Evolutionary conservation across 2,113 vertebrate genomes (phyloP).

Genomic region (Elephas maximus): DNA sequence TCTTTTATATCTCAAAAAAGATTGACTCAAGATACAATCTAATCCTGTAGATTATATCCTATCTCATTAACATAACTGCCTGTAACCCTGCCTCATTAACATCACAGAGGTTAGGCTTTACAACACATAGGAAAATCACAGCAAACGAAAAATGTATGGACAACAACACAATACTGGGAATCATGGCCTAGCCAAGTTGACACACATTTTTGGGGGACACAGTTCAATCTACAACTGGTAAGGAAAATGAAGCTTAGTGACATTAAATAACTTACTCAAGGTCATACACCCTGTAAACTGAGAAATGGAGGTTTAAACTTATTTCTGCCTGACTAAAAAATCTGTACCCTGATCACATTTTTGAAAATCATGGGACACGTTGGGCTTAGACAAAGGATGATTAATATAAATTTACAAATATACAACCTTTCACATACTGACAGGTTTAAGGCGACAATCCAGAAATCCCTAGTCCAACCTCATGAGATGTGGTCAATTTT

Average conservation of each 20-base stretch:
- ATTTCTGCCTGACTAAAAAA: background rate
- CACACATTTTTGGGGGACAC: no score
- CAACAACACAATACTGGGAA: no score
- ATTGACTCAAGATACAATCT: no score
- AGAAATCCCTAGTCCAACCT: background rate
- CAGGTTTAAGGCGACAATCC: background rate
- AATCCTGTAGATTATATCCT: no score
- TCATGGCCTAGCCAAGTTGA: no score
- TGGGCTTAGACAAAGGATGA: constrained; percentile 11
- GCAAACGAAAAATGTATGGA: no score
- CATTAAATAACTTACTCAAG: background rate
- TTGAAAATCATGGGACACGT: background rate
- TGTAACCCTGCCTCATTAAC: no score
- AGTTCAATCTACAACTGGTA: no score
- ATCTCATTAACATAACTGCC: no score
- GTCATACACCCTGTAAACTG: background rate
- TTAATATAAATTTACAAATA: background rate
- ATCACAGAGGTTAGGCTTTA: no score
- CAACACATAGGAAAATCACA: no score
- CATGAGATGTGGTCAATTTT: background rate
- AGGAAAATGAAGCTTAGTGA: background rate
- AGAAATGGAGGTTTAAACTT: background rate
- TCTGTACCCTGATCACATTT: background rate
- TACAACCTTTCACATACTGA: background rate
- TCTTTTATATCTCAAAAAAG: no score